Conservation (phyloP, 2,888 invertebrate species). For the Chironomus riparius region DNA sequence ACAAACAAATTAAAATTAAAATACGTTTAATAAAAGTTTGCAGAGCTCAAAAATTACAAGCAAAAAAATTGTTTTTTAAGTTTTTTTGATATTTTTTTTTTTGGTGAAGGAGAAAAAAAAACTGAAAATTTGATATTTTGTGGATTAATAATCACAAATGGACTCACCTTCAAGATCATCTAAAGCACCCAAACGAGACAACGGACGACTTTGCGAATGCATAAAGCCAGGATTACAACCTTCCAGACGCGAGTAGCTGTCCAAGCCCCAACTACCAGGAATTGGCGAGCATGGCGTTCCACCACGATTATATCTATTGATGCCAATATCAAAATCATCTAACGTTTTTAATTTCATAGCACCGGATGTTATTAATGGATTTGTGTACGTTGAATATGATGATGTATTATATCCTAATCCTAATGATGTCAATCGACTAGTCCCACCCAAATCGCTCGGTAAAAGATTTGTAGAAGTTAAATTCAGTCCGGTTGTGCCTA, state of each 20-base stretch:
- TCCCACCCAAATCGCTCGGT: constrained; percentile 30
- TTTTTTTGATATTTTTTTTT: background rate
- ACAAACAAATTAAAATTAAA: too few relatives aligned
- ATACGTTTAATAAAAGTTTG: background rate
- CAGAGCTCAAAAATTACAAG: background rate
- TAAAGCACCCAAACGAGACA: constrained; percentile 45
- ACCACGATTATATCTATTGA: constrained; percentile 51
- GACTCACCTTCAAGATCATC: constrained; percentile 40
- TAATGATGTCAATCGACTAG: constrained; percentile 32
- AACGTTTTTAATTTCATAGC: constrained; percentile 60
- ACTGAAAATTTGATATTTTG: background rate
- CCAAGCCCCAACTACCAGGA: constrained; percentile 53
- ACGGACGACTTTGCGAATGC: constrained; percentile 50
- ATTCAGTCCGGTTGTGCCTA: constrained; percentile 26
- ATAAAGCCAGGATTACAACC: constrained; percentile 51
- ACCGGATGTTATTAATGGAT: constrained; percentile 54
- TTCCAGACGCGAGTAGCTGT: constrained; percentile 50
- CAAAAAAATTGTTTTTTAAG: background rate
- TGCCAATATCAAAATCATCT: constrained; percentile 61
- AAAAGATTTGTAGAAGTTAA: constrained; percentile 29
- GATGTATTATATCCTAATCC: constrained; percentile 33
- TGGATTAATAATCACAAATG: too few relatives aligned
- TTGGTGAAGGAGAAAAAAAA: background rate
- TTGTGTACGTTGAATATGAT: constrained; percentile 53
- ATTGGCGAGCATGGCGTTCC: constrained; percentile 58